These are phyloP conservation scores for Podiceps cristatus DNA, from an alignment of 2,113 vertebrate species.

Conservation along the genomic window DNA sequence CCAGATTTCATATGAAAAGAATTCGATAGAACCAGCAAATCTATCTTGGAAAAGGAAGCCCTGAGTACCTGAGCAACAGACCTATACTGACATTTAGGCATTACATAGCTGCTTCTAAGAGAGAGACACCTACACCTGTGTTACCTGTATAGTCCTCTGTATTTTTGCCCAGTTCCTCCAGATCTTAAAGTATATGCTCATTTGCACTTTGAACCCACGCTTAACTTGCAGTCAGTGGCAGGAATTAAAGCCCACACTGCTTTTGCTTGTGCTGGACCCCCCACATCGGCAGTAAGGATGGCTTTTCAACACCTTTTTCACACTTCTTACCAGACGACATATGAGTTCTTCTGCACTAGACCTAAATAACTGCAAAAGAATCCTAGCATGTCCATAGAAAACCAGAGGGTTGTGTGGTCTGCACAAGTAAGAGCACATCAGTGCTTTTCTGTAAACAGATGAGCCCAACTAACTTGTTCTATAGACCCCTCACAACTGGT, in stretches of 20 bases:
- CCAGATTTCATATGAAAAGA: background rate
- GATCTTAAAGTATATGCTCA: background rate
- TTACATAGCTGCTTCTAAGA: background rate
- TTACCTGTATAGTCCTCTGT: background rate
- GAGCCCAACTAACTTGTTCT: background rate
- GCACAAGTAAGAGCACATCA: background rate
- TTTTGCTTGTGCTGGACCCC: background rate
- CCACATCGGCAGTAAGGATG: background rate
- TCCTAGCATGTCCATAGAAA: rapidly evolving
- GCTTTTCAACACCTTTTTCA: conserved; percentile 27
- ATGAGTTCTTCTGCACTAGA: background rate
- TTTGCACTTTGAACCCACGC: background rate
- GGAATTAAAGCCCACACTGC: background rate
- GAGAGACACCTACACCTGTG: background rate
- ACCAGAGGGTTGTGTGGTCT: background rate
- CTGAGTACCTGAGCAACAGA: background rate
- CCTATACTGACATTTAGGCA: background rate
- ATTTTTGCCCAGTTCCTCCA: background rate
- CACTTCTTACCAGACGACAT: background rate
- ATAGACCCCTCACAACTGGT: background rate
- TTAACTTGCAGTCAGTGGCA: background rate
- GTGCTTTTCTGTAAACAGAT: background rate
- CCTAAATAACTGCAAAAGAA: background rate
- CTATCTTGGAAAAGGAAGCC: background rate
- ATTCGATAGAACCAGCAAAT: background rate